Evolutionary conservation across 2,888 invertebrate species (phyloP), one percentile per base, ranked within the genome.

Genomic region (Teleogryllus oceanicus): DNA sequence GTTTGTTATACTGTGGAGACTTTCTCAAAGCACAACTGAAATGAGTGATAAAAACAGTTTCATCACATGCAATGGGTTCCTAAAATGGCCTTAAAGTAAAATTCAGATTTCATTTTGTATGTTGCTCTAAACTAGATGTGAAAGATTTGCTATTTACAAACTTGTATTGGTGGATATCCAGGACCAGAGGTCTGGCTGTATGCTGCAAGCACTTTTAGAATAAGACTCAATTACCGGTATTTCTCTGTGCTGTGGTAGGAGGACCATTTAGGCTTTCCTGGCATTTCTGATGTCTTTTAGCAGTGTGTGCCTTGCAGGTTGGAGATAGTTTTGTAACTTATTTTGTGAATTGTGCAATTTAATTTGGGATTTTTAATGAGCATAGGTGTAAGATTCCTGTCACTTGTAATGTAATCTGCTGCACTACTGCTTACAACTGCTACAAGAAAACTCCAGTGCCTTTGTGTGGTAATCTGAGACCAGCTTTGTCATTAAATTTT

Each of bases 21-120:
- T 75, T 37, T 20, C 37, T 13, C 13, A 24, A 24, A 24, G 75
- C 75, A 75, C 75, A 75, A 24, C 37, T 75, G 37, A 75, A 75
- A 13, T 21, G 37, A 24, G 37, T 21, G 20, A 75, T 75, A 24
- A 13, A 74, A 75, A 24, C n/a, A 77, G 24, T 77, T 77, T 50
- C 77, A 77, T 20, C 20, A 50, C n/a, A 77, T 50, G n/a, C 77
- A 37, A 21, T 77, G 50, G 80, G 80, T 80, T 80, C 80, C 80
- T 80, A 80, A 77, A 51, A 80, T 80, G 78, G 80, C 79, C 80
- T 80, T 80, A 77, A 50, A 79, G 21, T 75, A 24, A 24, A 24
- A 21, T 24, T 21, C 75, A 24, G 20, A 13, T 75, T 24, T 21
- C 75, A 75, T 75, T 75, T 75, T 75, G 75, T 75, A 24, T 75